phyloP scores from a whole-genome alignment of 2,113 vertebrate species.

The Protobothrops flavoviridis region DNA sequence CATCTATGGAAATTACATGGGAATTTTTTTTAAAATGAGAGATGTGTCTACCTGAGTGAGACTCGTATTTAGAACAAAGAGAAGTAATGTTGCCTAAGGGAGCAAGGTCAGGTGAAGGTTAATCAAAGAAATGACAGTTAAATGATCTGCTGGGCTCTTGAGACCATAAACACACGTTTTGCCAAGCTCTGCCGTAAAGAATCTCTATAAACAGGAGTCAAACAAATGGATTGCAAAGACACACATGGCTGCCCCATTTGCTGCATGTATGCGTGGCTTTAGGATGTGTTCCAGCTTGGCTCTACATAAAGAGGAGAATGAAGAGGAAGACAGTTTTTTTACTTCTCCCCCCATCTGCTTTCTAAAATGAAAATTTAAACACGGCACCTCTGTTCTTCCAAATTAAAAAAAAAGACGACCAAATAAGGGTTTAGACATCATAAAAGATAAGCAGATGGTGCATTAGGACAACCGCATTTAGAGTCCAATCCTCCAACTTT shows the following conservation, averaged over 20 bases:
- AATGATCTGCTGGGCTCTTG: slow-evolving; percentile 62
- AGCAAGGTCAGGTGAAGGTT: slow-evolving; percentile 72
- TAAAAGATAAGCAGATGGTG: background rate
- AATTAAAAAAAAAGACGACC: background rate
- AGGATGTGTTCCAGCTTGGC: background rate
- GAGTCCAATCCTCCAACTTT: background rate
- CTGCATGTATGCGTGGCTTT: background rate
- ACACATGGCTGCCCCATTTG: background rate
- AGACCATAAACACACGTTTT: slow-evolving; percentile 35
- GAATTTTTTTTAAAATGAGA: background rate
- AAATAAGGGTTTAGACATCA: background rate
- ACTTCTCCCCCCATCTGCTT: background rate
- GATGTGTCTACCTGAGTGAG: slow-evolving; percentile 53
- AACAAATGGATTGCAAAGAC: slow-evolving; percentile 21
- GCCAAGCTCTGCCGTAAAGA: slow-evolving; percentile 26
- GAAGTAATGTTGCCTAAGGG: slow-evolving; percentile 55
- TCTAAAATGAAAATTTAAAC: background rate
- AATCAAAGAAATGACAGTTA: slow-evolving; percentile 77
- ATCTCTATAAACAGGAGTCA: slow-evolving; percentile 36
- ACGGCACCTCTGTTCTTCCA: background rate
- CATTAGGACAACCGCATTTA: too few relatives aligned
- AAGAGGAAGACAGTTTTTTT: background rate
- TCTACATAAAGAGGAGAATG: background rate
- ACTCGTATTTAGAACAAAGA: slow-evolving; percentile 33
- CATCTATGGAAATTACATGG: background rate